Evolutionary conservation across 2,888 invertebrate species (phyloP).

Genomic region (Ceriagrion tenellum): DNA sequence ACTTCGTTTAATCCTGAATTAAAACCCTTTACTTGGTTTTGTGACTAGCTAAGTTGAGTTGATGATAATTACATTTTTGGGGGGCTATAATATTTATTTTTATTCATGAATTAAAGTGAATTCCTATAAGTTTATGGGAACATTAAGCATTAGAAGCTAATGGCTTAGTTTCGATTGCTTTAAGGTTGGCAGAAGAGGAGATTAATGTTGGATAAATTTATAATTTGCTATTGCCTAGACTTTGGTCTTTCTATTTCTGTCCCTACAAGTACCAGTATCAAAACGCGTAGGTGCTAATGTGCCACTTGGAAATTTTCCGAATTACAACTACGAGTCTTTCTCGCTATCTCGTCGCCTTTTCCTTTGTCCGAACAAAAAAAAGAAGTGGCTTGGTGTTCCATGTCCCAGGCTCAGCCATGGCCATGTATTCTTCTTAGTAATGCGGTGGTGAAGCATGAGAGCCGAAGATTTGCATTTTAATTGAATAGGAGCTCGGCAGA

Average conservation of each 20-base stretch:
- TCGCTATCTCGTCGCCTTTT: not conserved
- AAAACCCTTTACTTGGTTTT: no score
- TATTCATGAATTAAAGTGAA: no score
- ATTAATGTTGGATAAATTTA: not conserved
- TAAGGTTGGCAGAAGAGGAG: no score
- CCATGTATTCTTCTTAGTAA: not conserved
- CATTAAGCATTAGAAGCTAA: no score
- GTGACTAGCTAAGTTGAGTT: no score
- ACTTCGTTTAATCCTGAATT: no score
- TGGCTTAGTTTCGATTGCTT: no score
- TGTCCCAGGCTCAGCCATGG: not conserved
- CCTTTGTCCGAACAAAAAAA: not conserved
- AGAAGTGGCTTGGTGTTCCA: not conserved
- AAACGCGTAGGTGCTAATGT: not conserved
- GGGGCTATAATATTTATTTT: no score
- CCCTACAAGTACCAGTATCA: not conserved
- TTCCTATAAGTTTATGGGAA: no score
- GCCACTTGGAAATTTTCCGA: not conserved
- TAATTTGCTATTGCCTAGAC: not conserved
- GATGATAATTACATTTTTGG: no score
- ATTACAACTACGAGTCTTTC: not conserved
- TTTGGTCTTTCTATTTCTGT: not conserved
- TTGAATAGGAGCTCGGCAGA: constrained; percentile 3
- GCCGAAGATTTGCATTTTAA: constrained; percentile 31
- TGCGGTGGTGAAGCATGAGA: not conserved